Evolutionary conservation across 2,888 invertebrate species (phyloP).

Genomic region (Julus scanicus): DNA sequence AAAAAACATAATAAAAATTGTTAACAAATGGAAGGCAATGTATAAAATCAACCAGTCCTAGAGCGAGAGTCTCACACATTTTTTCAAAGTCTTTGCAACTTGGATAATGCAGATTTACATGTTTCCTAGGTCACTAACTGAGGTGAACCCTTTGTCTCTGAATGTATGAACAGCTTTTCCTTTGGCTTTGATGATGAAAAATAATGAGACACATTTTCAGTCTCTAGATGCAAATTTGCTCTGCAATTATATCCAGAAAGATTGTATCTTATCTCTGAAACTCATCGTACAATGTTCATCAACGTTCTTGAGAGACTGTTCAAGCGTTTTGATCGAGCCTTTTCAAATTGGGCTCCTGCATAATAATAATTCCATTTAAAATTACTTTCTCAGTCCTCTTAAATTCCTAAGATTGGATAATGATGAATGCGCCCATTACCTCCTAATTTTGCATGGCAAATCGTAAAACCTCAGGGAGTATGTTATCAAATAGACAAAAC

Average conservation of each 20-base stretch:
- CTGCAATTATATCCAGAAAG: background rate
- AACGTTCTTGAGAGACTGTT: background rate
- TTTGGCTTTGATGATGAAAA: background rate
- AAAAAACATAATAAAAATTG: too few relatives aligned
- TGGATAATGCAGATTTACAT: too few relatives aligned
- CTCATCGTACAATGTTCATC: background rate
- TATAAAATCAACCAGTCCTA: too few relatives aligned
- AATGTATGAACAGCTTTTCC: background rate
- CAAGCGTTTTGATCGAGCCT: background rate
- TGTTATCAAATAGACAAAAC: background rate
- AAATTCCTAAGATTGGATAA: background rate
- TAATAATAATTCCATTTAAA: background rate
- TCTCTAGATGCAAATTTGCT: background rate
- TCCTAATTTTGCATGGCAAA: background rate
- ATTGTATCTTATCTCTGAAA: background rate
- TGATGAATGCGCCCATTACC: background rate
- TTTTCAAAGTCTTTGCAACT: too few relatives aligned
- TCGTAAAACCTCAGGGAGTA: background rate
- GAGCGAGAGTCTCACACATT: too few relatives aligned
- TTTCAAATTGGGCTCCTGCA: background rate
- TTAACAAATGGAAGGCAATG: too few relatives aligned
- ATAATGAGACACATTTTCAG: conserved; percentile 11
- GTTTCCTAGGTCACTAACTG: too few relatives aligned
- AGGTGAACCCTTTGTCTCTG: background rate
- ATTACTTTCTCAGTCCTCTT: background rate